Percentiles rank a stretch among this genome's conserved stretches.
Conservation (phyloP, 1,140 invertebrate species). For the Pseudomyrmex concolor region DNA sequence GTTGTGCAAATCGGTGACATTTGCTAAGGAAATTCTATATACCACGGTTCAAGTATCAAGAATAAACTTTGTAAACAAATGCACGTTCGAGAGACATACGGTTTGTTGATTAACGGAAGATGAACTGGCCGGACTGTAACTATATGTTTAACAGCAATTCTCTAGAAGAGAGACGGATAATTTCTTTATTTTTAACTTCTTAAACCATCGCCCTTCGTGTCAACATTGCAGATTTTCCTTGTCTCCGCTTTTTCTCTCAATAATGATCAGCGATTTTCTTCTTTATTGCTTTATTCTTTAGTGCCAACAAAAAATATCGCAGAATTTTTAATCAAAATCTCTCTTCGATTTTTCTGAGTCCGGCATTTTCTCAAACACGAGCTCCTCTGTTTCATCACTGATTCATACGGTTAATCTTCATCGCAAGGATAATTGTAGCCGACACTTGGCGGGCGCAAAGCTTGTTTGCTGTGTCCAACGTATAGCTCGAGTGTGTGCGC, state of each 20-base stretch:
- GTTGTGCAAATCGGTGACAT: constrained; percentile 15
- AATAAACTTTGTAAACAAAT: constrained; percentile 51
- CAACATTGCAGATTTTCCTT: neutral
- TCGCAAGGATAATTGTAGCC: constrained; percentile 36
- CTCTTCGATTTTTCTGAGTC: neutral
- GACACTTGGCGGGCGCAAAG: constrained; percentile 8
- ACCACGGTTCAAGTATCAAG: constrained; percentile 25
- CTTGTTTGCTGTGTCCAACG: constrained; percentile 23
- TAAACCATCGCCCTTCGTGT: neutral
- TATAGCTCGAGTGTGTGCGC: neutral
- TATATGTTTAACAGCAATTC: constrained; percentile 47
- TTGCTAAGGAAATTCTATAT: constrained; percentile 4
- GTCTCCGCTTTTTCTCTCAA: neutral
- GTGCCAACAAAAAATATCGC: too few species aligned
- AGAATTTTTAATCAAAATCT: neutral
- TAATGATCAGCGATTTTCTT: neutral
- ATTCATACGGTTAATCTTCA: constrained; percentile 35
- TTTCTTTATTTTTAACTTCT: constrained; percentile 37
- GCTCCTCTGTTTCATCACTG: neutral
- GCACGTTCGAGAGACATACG: neutral
- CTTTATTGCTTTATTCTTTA: neutral
- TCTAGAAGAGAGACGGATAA: constrained; percentile 1
- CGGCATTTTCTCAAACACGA: too few species aligned
- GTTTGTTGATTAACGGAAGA: constrained; percentile 30
- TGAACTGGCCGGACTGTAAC: constrained; percentile 33